These are phyloP conservation scores for Cryptoblepharus egeriae DNA, from an alignment of 2,797 vertebrate species.

Conservation along the genomic window DNA sequence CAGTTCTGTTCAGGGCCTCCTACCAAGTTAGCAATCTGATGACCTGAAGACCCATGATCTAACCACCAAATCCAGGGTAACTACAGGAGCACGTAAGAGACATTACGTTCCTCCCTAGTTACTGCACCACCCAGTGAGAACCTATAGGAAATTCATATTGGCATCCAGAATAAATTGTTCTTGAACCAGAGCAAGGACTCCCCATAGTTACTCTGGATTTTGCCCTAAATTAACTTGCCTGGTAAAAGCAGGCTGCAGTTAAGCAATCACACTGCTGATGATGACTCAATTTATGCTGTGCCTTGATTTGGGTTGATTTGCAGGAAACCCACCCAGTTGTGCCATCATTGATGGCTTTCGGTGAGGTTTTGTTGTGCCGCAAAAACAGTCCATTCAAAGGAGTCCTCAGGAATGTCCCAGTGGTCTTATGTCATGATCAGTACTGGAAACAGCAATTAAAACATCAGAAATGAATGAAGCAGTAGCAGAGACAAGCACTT, in stretches of 20 bases:
- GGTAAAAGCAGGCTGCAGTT: background rate
- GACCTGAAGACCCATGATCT: too few relatives aligned
- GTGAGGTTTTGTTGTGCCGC: background rate
- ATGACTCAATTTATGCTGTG: background rate
- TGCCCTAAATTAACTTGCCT: background rate
- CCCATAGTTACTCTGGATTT: too few relatives aligned
- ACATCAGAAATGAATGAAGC: background rate
- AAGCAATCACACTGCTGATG: background rate
- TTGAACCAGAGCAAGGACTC: too few relatives aligned
- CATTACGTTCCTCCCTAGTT: too few relatives aligned
- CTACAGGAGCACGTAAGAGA: too few relatives aligned
- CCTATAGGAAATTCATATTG: too few relatives aligned
- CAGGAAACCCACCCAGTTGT: too few relatives aligned
- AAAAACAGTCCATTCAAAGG: background rate
- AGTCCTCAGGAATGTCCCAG: accelerated
- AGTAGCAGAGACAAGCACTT: background rate
- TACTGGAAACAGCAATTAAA: constrained; percentile 20
- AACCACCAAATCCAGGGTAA: too few relatives aligned
- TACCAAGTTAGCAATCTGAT: background rate
- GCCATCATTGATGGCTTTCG: background rate
- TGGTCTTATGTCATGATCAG: background rate
- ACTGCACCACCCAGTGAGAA: too few relatives aligned
- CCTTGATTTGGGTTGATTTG: background rate
- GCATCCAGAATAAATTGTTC: too few relatives aligned
- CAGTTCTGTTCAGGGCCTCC: too few relatives aligned